Evolutionary conservation across 2,113 vertebrate species (phyloP), one percentile per base, ranked within the genome.

Genomic region (Eira barbara): DNA sequence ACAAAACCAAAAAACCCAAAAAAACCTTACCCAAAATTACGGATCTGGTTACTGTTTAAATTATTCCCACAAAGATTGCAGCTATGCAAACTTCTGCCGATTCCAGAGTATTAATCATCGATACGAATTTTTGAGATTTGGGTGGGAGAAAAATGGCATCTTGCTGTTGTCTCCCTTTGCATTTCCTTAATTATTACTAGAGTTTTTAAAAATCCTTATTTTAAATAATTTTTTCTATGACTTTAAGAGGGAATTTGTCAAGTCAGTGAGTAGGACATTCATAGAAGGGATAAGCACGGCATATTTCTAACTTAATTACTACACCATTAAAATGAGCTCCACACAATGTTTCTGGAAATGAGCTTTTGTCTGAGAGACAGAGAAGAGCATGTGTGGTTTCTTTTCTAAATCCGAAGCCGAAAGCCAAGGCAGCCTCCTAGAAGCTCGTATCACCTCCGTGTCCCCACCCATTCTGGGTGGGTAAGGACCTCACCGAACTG

Each of bases 131-230:
- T 69, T 73, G 90, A 83, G 84, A 47, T 76, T 74, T 79, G 45
- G 20, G 69, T 80, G 34, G 45, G 39, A 92, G 45, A 86, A 87
- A 95, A 90, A 84, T 49, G 31, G 31, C 36, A 74, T 82, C 73
- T 89, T 74, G 11, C 39, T 83, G 61, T 36, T 80, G 39, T 55
- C 57, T 65, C 96, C 45, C 63, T 96, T 97, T 95, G 83, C 61
- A 96, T 95, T 92, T 97, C 87, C 93, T 76, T 78, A 67, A 95
- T 95, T 89, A 59, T 92, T 90, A 73, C 57, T 42, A 78, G 42
- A 81, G 21, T 88, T 89, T 42, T 55, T 65, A 20, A 71, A 84
- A 84, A 65, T 82, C 47, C 36, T 71, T 42, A 73, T 85, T 88
- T 71, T 76, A 86, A 69, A 79, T 89, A n/a, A 65, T 76, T 69